Evolutionary conservation across 2,888 invertebrate genomes (phyloP).

Genomic region (Halictus ligatus): DNA sequence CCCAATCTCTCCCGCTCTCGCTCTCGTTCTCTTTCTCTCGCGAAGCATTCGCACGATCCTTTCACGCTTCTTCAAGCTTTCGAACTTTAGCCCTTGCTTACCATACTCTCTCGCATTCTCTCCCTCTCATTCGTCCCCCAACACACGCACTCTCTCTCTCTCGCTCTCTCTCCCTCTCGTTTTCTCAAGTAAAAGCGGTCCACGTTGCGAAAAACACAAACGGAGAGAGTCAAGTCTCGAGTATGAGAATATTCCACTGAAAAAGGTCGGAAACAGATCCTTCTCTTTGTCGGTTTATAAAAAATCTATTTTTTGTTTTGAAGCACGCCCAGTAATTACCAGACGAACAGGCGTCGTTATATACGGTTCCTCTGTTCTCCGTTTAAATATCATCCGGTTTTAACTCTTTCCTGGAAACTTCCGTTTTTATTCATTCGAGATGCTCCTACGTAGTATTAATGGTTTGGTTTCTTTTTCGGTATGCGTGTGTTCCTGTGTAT

Average conservation of each 20-base stretch:
- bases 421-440: constrained; percentile 57
- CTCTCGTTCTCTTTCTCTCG: background rate
- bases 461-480: constrained; percentile 48
- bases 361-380: constrained; percentile 33
- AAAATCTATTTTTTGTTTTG: constrained; percentile 78
- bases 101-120: constrained; percentile 13
- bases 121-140: constrained; percentile 15
- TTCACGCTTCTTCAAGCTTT: constrained; percentile 28
- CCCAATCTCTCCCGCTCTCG: constrained; percentile 14
- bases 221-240: constrained; percentile 66
- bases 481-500: constrained; percentile 18
- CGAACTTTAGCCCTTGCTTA: background rate
- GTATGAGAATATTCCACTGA: constrained; percentile 73
- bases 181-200: constrained; percentile 56
- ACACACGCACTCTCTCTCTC: background rate
- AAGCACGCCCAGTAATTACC: constrained; percentile 78
- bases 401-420: constrained; percentile 9
- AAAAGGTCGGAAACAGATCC: constrained; percentile 76
- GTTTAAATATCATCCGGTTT: constrained; percentile 30
- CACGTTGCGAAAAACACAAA: constrained; percentile 63
- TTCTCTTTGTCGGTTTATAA: constrained; percentile 75
- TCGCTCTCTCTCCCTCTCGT: constrained; percentile 30
- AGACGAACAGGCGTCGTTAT: constrained; percentile 75
- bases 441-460: constrained; percentile 80
- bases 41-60: constrained; percentile 8